Percentiles rank a stretch among this genome's conserved stretches.
These are phyloP conservation scores for Neodontobutis hainanensis DNA, from an alignment of 2,113 vertebrate genomes.

Conservation along the genomic window DNA sequence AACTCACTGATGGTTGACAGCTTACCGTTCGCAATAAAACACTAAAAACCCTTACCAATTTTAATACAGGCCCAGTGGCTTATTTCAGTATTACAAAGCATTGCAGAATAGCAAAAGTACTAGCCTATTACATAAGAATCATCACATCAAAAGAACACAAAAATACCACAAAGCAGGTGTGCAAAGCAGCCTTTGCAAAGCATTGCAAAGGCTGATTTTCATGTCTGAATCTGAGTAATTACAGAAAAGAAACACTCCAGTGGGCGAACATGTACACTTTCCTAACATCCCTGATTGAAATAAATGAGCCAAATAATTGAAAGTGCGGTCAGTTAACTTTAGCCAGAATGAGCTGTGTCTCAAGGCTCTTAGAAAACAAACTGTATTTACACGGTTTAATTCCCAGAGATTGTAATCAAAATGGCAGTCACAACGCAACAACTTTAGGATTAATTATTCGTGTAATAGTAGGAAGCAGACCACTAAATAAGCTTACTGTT, in stretches of 20 bases:
- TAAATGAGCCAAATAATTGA: slow-evolving; percentile 69
- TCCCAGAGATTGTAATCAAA: slow-evolving; percentile 49
- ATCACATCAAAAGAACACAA: slow-evolving; percentile 5
- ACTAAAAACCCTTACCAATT: not conserved
- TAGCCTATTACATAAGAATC: slow-evolving; percentile 8
- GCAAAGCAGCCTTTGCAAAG: too few relatives aligned
- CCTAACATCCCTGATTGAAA: slow-evolving; percentile 60
- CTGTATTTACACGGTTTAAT: slow-evolving; percentile 48
- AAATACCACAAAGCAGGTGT: not conserved
- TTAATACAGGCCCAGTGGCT: not conserved
- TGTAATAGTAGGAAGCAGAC: not conserved
- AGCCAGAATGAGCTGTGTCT: slow-evolving; percentile 26
- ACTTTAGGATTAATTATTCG: slow-evolving; percentile 3
- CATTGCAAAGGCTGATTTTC: not conserved
- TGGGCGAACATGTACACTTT: slow-evolving; percentile 54
- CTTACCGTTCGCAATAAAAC: too few relatives aligned
- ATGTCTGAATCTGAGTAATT: slow-evolving; percentile 34
- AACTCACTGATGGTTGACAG: too few relatives aligned
- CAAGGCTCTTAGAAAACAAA: slow-evolving; percentile 48
- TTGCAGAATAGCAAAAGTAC: not conserved
- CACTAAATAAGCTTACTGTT: not conserved
- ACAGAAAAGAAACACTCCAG: slow-evolving; percentile 23
- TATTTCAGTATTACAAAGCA: not conserved
- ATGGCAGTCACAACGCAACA: slow-evolving; percentile 14
- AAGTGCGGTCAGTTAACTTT: slow-evolving; percentile 49